Base-by-base conservation (phyloP, 2,888 invertebrate species). In the Papilio protenor region DNA sequence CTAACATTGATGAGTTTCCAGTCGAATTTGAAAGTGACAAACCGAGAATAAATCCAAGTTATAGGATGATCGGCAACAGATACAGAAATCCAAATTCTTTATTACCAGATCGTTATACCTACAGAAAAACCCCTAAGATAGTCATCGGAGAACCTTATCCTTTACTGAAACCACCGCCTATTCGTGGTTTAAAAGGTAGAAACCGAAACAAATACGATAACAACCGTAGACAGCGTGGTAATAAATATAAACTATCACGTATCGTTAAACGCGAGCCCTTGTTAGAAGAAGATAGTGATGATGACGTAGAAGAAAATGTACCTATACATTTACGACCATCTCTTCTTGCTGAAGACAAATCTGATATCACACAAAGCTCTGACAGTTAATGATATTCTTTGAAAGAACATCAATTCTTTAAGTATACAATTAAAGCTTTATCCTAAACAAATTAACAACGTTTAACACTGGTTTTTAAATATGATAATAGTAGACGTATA, bases 91-190 rank as follows among this genome's bases (percentile, higher is more conserved):
- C 90, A 3, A 93, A 91, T 84, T 84, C 87, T 52, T 79, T 90
- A 59, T 57, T 85, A 71, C 81, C 89, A 16, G 88, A 88, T 14
- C 88, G 91, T 59, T 87, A 89, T 81, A 79, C 87, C 2, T 86
- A 85, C 85, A 90, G 90, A 70, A 93, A 91, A 81, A 89, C 91
- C 84, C 91, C 91, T 1, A 93, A 91, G 82, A 84, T 86, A 66
- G 87, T 91, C 57, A 79, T 89, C 1, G 85, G 85, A 14, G 94
- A 92, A 79, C 95, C 95, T 2, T 93, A 94, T 80, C 94, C 93
- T 18, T 82, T 95, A 27, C 81, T 95, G 52, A 94, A 94, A 83
- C 95, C 95, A 52, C 95, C 95, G 64, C 92, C 94, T 8, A 89
- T 87, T 1, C 89, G 87, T n/a, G 83, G 81, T 8, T 80, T 86